phyloP scores from a whole-genome alignment of 2,888 invertebrate genomes.

The Cremastinae sp. region DNA sequence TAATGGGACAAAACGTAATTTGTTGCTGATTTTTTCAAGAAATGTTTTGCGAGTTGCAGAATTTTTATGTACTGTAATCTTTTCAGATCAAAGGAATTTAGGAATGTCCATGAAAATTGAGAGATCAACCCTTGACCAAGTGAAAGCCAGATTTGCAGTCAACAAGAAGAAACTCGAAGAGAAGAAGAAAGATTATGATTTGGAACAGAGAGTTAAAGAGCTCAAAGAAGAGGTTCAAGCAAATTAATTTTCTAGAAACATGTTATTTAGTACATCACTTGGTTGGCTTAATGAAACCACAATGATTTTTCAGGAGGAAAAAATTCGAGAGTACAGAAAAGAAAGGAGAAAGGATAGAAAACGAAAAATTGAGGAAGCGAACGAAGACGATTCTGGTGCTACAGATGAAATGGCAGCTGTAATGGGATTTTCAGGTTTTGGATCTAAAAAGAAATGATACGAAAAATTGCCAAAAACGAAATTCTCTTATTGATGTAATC shows the following conservation, averaged over 20 bases:
- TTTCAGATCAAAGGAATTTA: constrained; percentile 94
- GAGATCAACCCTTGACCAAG: constrained; percentile 95
- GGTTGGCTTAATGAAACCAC: neutral
- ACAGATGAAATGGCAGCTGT: constrained; percentile 88
- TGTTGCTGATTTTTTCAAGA: neutral
- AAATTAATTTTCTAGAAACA: constrained; percentile 1
- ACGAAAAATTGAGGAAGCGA: constrained; percentile 88
- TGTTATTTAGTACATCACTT: neutral
- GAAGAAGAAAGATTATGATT: constrained; percentile 97
- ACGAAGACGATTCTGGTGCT: constrained; percentile 81
- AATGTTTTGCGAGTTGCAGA: neutral
- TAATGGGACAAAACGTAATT: constrained; percentile 97
- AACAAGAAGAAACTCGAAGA: constrained; percentile 98
- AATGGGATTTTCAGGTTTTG: constrained; percentile 98
- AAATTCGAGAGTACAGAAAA: constrained; percentile 92
- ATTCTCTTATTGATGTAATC: neutral
- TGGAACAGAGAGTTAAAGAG: constrained; percentile 94
- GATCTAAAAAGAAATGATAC: constrained; percentile 89
- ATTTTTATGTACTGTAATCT: neutral
- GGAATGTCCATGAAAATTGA: constrained; percentile 99
- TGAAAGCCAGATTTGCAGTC: constrained; percentile 93
- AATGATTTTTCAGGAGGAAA: constrained; percentile 88
- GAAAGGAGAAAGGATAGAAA: constrained; percentile 95
- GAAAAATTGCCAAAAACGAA: constrained; percentile 7
- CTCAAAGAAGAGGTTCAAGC: constrained; percentile 91